phyloP scores from a whole-genome alignment of 2,888 invertebrate genomes.

The Xylocampa areola region DNA sequence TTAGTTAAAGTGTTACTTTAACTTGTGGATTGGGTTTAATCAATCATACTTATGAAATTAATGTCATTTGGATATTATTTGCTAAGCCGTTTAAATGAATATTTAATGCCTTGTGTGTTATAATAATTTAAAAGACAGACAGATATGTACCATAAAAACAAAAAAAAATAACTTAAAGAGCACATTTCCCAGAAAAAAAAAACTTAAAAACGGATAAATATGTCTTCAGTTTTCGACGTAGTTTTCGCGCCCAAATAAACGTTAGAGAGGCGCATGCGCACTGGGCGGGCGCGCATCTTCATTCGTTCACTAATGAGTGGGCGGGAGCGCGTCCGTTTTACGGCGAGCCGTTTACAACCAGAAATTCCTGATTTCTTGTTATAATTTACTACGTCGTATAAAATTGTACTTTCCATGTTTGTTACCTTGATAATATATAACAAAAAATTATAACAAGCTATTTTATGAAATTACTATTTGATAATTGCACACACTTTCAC shows the following conservation, averaged over 20 bases:
- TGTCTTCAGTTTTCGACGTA: neutral
- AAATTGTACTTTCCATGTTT: slow-evolving; percentile 12
- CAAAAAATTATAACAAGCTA: slow-evolving; percentile 11
- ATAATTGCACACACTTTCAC: slow-evolving; percentile 39
- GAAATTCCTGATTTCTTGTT: neutral
- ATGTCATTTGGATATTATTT: no score
- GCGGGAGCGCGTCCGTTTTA: slow-evolving; percentile 40
- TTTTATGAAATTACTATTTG: slow-evolving; percentile 18
- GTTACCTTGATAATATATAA: slow-evolving; percentile 3
- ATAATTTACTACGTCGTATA: neutral
- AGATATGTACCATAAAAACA: no score
- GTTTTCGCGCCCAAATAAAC: slow-evolving; percentile 46
- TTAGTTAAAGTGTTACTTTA: neutral
- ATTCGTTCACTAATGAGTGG: slow-evolving; percentile 51
- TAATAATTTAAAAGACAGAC: no score
- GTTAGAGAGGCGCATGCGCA: slow-evolving; percentile 45
- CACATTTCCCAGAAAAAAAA: neutral
- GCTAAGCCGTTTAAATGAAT: no score
- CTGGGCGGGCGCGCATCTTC: slow-evolving; percentile 68
- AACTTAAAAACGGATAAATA: neutral
- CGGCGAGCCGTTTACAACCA: neutral
- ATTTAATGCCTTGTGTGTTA: no score
- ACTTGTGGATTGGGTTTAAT: no score
- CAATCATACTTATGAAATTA: no score
- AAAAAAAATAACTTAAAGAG: neutral